Evolutionary conservation across 2,797 vertebrate species (phyloP).

Genomic region (Ctenopoma multispine): DNA sequence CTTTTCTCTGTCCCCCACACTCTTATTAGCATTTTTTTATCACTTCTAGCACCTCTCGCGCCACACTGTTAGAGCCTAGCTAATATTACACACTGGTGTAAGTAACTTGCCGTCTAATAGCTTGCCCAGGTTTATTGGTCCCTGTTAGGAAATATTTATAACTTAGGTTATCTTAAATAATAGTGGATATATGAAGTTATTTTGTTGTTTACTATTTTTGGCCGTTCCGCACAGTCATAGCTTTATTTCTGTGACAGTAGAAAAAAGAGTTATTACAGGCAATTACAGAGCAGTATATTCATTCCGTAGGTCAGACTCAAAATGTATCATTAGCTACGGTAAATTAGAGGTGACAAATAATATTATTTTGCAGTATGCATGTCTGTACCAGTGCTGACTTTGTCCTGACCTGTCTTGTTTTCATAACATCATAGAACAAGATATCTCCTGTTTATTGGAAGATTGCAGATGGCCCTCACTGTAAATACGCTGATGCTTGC

Average conservation of each 20-base stretch:
- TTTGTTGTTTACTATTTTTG: constrained; percentile 21
- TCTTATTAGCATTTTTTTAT: constrained; percentile 80
- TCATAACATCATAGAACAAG: constrained; percentile 46
- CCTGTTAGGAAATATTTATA: constrained; percentile 66
- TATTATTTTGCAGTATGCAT: neutral
- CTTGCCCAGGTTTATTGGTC: constrained; percentile 69
- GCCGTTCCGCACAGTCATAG: neutral
- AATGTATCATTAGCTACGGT: no score
- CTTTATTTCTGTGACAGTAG: neutral
- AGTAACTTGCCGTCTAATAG: constrained; percentile 67
- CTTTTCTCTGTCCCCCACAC: constrained; percentile 52
- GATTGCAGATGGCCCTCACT: constrained; percentile 29
- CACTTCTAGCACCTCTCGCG: constrained; percentile 77
- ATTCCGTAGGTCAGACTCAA: no score
- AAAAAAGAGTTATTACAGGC: no score
- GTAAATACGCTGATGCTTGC: constrained; percentile 45
- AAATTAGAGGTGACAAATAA: neutral
- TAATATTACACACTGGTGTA: constrained; percentile 81
- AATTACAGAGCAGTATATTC: no score
- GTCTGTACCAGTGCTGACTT: constrained; percentile 31
- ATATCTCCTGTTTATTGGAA: constrained; percentile 48
- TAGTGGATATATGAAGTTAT: constrained; percentile 32
- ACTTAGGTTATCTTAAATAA: constrained; percentile 58
- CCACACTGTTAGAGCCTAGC: constrained; percentile 60
- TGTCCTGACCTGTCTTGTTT: constrained; percentile 48